Evolutionary conservation across 2,888 invertebrate species (phyloP).

Genomic region (Silvanus unidentatus): DNA sequence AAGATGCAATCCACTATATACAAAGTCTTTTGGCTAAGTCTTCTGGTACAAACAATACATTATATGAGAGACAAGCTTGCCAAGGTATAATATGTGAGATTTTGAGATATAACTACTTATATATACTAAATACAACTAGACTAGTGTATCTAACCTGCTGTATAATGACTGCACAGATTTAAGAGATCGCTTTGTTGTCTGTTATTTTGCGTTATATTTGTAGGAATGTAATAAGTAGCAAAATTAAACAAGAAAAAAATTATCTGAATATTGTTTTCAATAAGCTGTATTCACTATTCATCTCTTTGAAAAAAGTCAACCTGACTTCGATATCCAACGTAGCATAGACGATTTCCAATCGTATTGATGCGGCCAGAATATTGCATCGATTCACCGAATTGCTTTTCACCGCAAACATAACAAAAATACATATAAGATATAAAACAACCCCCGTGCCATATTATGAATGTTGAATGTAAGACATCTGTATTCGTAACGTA

Average conservation of each 20-base stretch:
- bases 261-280: no score
- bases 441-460: constrained; percentile 39
- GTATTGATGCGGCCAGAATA: constrained; percentile 43
- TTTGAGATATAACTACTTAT: constrained; percentile 21
- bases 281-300: no score
- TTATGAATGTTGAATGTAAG: constrained; percentile 45
- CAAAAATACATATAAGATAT: constrained; percentile 16
- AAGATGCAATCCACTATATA: constrained; percentile 46
- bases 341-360: constrained; percentile 41
- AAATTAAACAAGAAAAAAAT: no score
- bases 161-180: no score
- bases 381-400: constrained; percentile 42
- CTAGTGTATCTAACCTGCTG: constrained; percentile 27
- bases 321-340: no score
- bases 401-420: constrained; percentile 37
- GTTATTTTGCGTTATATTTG: no score
- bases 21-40: constrained; percentile 42
- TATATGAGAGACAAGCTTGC: constrained; percentile 32
- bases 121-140: no score
- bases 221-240: no score
- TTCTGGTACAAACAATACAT: constrained; percentile 40
- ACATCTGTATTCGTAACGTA: constrained; percentile 42
- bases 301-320: no score
- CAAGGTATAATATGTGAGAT: constrained; percentile 35
- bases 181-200: no score